Base-by-base conservation (phyloP, 2,113 vertebrate genomes). In the Cyprinodon tularosa region DNA sequence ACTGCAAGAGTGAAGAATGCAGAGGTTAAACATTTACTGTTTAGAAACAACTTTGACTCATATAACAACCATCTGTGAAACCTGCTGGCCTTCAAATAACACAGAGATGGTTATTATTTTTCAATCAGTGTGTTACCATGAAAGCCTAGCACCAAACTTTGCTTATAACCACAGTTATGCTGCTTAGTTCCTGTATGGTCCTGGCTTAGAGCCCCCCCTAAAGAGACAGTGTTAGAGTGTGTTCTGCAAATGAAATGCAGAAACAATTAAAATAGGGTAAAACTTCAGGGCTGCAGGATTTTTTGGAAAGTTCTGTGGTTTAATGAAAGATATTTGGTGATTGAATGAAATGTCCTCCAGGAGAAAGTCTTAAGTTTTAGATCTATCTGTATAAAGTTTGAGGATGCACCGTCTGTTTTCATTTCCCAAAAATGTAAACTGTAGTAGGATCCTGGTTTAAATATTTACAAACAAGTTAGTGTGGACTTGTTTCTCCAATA, bases 1-100 rank as follows among this genome's bases (percentile, higher is more conserved):
- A 97, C 98, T 99, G 92, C 61, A 68, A 92, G 29, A 29, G 29
- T 29, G 29, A 93, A 79, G 86, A 76, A 72, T 62, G 66, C 69
- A 90, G 48, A 87, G 74, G 78, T 77, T 84, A 3, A 84, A 77
- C 36, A 60, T 68, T 73, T 29, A 39, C 44, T 39, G 57, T 40
- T 68, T 42, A 37, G 66, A 80, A 73, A 20, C 69, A 82, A 71
- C 60, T 20, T 62, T 80, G 77, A 84, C 77, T 77, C 79, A 79
- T 68, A 78, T 15, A 50, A 74, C 75, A 87, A 74, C 39, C 63
- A 76, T 74, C 53, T 14, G n/a, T 20, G 10, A 83, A 86, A 85
- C 68, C 75, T 71, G 72, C 80, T 72, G 66, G 53, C 57, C 64
- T 81, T 86, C 48, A 84, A 78, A 83, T 60, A 20, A 82, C 83